Percentiles rank a stretch among this genome's conserved stretches.
phyloP scores from a whole-genome alignment of 2,797 vertebrate genomes.

The Muraenolepis orangiensis region DNA sequence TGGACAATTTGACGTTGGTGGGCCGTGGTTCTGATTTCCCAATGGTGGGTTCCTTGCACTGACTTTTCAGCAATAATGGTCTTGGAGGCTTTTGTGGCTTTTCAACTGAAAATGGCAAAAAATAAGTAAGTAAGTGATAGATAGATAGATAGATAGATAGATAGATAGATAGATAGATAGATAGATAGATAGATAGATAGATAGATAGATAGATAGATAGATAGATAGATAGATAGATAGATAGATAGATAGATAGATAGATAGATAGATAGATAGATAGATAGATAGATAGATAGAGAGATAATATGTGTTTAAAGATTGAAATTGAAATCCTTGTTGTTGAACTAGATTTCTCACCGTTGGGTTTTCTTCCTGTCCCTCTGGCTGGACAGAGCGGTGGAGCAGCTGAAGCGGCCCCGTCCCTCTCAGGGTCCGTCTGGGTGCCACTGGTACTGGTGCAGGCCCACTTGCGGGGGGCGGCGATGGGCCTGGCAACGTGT shows the following conservation, averaged over 20 bases:
- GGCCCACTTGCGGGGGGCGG: conserved; percentile 67
- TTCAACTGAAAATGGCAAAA: conserved; percentile 58
- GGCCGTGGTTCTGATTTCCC: conserved; percentile 5
- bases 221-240: too few relatives aligned
- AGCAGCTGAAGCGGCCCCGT: conserved; percentile 53
- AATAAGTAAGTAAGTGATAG: too few relatives aligned
- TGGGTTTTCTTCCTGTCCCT: conserved; percentile 43
- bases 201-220: too few relatives aligned
- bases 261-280: too few relatives aligned
- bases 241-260: too few relatives aligned
- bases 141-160: too few relatives aligned
- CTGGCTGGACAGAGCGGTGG: conserved; percentile 62
- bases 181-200: too few relatives aligned
- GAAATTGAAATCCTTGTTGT: background rate
- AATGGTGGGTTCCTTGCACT: conserved; percentile 5
- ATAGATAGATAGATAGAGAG: too few relatives aligned
- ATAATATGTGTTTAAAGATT: background rate
- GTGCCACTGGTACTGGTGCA: conserved; percentile 81
- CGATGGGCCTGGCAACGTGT: conserved; percentile 74
- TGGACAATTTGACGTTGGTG: background rate
- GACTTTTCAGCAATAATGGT: conserved; percentile 56
- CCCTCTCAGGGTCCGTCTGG: conserved; percentile 80
- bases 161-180: too few relatives aligned
- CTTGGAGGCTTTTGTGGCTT: conserved; percentile 81
- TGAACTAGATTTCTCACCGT: conserved; percentile 56